Conservation (phyloP, 2,888 invertebrate species). For the Panopea generosa region DNA sequence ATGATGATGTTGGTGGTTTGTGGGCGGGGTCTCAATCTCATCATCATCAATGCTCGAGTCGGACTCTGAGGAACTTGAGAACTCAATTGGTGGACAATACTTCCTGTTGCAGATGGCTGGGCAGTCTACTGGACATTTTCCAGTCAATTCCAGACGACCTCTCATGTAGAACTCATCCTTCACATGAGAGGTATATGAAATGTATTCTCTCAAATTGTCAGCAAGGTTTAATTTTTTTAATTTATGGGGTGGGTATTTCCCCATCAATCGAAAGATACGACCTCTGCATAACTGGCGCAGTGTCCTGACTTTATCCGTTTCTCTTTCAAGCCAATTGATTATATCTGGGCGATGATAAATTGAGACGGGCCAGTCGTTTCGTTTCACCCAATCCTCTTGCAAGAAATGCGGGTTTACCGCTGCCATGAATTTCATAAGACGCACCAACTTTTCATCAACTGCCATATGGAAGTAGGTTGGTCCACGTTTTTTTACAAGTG, state of each 20-base stretch:
- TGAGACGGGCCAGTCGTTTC: constrained; percentile 75
- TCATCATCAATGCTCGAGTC: constrained; percentile 65
- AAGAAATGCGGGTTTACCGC: constrained; percentile 74
- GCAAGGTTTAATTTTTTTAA: constrained; percentile 72
- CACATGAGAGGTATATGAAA: constrained; percentile 73
- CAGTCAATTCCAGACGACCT: constrained; percentile 60
- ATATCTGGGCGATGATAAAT: constrained; percentile 77
- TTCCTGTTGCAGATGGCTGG: constrained; percentile 68
- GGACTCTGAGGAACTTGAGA: constrained; percentile 73
- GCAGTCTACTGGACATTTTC: constrained; percentile 81
- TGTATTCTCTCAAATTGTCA: constrained; percentile 66
- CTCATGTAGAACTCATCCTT: constrained; percentile 70
- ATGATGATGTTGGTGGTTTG: constrained; percentile 17
- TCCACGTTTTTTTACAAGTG: constrained; percentile 64
- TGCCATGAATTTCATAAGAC: constrained; percentile 73
- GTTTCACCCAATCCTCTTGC: constrained; percentile 77
- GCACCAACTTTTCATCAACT: constrained; percentile 75
- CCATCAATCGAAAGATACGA: constrained; percentile 70
- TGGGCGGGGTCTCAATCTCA: constrained; percentile 13
- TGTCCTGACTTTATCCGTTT: constrained; percentile 64
- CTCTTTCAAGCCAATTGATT: constrained; percentile 71
- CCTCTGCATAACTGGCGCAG: constrained; percentile 73
- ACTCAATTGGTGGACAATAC: constrained; percentile 78
- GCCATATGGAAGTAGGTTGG: constrained; percentile 77
- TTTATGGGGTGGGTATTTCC: constrained; percentile 72